Percentiles rank a stretch among this genome's conserved stretches.
phyloP scores from a whole-genome alignment of 37 sponge, comb jelly and placozoan species.

The Cliona cf. orientalis region DNA sequence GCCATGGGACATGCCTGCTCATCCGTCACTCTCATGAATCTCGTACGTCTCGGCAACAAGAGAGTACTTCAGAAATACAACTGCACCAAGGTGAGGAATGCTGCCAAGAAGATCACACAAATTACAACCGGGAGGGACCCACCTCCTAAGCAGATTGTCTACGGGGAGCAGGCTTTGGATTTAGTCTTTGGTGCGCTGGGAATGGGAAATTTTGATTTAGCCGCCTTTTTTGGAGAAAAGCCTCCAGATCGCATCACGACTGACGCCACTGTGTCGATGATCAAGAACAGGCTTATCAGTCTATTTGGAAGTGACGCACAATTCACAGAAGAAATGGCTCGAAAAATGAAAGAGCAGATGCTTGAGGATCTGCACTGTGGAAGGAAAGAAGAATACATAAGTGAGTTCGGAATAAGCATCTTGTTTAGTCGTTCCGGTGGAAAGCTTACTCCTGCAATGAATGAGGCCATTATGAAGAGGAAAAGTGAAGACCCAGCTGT shows the following conservation, averaged over 20 bases:
- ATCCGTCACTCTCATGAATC: constrained; percentile 81
- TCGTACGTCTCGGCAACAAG: constrained; percentile 80
- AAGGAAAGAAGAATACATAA: constrained; percentile 90
- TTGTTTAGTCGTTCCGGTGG: constrained; percentile 90
- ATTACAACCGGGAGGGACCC: constrained; percentile 72
- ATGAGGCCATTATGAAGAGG: constrained; percentile 38
- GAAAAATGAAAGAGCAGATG: constrained; percentile 78
- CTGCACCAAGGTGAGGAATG: constrained; percentile 70
- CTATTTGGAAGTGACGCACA: constrained; percentile 66
- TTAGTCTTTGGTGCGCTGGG: constrained; percentile 72
- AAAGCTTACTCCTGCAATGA: constrained; percentile 62
- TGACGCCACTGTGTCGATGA: constrained; percentile 74
- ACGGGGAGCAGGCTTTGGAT: constrained; percentile 83
- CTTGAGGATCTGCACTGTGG: constrained; percentile 63
- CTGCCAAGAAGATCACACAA: constrained; percentile 73
- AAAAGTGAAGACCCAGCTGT: constrained; percentile 5
- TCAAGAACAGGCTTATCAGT: constrained; percentile 56
- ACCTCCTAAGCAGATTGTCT: constrained; percentile 75
- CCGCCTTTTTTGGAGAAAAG: constrained; percentile 79
- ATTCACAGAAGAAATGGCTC: constrained; percentile 69
- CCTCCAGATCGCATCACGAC: constrained; percentile 70
- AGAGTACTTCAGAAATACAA: constrained; percentile 75
- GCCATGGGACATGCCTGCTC: constrained; percentile 88
- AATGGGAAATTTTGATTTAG: constrained; percentile 76
- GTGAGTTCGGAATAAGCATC: constrained; percentile 63